Evolutionary conservation across 2,113 vertebrate genomes (phyloP).

Genomic region (Scomber japonicus): DNA sequence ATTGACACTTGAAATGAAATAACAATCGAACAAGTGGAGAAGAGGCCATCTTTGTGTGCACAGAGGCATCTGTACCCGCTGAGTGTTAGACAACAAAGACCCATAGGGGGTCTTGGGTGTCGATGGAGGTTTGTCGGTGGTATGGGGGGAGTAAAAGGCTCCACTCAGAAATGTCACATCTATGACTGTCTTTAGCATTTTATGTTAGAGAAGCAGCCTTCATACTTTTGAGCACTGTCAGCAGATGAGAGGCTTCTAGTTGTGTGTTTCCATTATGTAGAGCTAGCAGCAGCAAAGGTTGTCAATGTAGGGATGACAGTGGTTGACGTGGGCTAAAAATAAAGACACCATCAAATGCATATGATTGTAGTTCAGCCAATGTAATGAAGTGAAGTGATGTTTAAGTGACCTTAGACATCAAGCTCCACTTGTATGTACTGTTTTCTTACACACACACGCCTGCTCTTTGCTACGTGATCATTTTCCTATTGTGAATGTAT

Average conservation of each 20-base stretch:
- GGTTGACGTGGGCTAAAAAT: neutral
- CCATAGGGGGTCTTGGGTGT: slow-evolving; percentile 62
- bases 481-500: neutral
- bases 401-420: neutral
- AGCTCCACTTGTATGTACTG: neutral
- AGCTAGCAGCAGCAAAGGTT: slow-evolving; percentile 3
- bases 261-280: slow-evolving; percentile 36
- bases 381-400: neutral
- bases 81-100: slow-evolving; percentile 72
- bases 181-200: slow-evolving; percentile 38
- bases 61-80: slow-evolving; percentile 61
- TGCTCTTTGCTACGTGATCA: neutral
- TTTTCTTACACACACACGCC: neutral
- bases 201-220: slow-evolving; percentile 45
- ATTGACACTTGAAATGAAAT: slow-evolving; percentile 77
- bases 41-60: slow-evolving; percentile 50
- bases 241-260: slow-evolving; percentile 37
- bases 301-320: slow-evolving; percentile 13
- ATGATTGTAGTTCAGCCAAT: neutral
- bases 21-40: slow-evolving; percentile 53
- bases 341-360: neutral
- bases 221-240: slow-evolving; percentile 36
- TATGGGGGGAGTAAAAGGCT: slow-evolving; percentile 26
- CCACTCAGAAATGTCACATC: slow-evolving; percentile 65
- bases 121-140: slow-evolving; percentile 24